Conservation (phyloP, 2,113 vertebrate species). For the Bos indicus region DNA sequence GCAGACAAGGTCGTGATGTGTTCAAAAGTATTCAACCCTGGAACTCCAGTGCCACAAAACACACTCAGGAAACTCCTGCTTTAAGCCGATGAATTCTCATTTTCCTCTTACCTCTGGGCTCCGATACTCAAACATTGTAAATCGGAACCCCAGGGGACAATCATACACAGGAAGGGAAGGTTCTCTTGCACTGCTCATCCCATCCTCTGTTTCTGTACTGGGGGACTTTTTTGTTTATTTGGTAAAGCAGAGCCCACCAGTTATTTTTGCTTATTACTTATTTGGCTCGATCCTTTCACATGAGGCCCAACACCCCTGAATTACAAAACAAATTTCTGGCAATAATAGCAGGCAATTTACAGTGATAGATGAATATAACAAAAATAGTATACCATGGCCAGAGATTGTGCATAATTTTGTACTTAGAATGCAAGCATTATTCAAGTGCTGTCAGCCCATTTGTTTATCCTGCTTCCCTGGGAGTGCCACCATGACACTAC, state of each 20-base stretch:
- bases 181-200: background rate
- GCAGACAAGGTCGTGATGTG: background rate
- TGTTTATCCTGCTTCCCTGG: background rate
- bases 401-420: background rate
- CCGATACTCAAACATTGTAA: background rate
- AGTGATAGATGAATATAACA: conserved; percentile 46
- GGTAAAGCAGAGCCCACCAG: background rate
- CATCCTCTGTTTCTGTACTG: background rate
- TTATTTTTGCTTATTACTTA: background rate
- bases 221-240: background rate
- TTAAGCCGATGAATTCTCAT: background rate
- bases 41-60: background rate
- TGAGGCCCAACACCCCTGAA: background rate
- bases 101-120: background rate
- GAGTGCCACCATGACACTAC: background rate
- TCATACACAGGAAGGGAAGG: background rate
- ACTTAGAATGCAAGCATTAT: background rate
- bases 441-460: background rate
- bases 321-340: conserved; percentile 15
- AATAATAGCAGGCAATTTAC: conserved; percentile 32
- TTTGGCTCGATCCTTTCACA: conserved; percentile 30
- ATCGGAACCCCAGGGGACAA: background rate
- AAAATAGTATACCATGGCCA: background rate
- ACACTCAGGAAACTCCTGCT: background rate
- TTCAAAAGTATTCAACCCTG: background rate